Conservation (phyloP, 2,113 vertebrate species). For the Neogale vison region DNA sequence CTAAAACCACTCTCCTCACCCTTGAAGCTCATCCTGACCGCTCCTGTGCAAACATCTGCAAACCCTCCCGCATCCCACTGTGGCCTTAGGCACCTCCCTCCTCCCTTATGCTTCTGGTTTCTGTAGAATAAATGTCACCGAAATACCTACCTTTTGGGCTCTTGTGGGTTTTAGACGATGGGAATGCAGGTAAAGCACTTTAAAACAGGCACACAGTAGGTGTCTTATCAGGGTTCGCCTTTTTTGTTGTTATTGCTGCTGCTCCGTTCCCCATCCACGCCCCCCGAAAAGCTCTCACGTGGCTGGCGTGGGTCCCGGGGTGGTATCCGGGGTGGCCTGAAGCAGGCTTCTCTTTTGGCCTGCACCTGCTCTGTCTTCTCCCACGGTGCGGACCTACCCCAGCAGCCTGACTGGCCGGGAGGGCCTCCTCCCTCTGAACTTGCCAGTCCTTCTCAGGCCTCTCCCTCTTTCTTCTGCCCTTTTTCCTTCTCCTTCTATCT, state of each 20-base stretch:
- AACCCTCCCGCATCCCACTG: not conserved
- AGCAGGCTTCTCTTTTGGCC: not conserved
- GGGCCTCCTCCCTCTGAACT: not conserved
- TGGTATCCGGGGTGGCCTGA: accelerated
- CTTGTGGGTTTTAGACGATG: not conserved
- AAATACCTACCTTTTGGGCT: not conserved
- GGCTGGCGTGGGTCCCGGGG: accelerated
- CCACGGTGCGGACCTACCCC: accelerated
- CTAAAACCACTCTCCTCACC: not conserved
- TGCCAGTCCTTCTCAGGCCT: too few species aligned
- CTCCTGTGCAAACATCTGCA: not conserved
- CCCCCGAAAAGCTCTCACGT: not conserved
- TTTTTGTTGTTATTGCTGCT: not conserved
- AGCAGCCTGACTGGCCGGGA: not conserved
- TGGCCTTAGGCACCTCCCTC: not conserved
- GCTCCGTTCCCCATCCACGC: not conserved
- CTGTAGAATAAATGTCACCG: not conserved
- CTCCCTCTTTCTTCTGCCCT: not conserved
- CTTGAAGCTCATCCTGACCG: not conserved
- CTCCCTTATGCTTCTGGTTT: not conserved
- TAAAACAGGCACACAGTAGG: not conserved
- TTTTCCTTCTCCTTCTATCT: not conserved
- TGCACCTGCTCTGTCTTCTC: not conserved
- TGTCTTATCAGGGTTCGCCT: not conserved
- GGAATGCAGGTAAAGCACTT: not conserved